phyloP scores from a whole-genome alignment of 1,140 invertebrate species.

The Cyphomyrmex costatus region DNA sequence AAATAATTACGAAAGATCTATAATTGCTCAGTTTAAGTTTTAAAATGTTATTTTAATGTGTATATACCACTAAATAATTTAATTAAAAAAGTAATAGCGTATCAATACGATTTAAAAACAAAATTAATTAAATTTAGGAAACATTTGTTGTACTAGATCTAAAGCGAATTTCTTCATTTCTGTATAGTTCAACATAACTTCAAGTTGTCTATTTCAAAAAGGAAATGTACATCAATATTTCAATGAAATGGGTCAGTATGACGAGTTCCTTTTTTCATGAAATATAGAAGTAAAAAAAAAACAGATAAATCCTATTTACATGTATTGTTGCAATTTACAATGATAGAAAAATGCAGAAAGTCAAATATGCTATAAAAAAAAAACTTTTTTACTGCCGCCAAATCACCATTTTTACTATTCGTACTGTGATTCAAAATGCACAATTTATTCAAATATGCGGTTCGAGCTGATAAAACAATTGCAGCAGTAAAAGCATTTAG shows the following conservation, averaged over 20 bases:
- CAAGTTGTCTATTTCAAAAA: constrained; percentile 15
- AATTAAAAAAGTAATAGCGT: neutral
- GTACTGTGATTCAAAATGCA: constrained; percentile 21
- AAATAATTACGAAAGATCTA: neutral
- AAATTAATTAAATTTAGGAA: neutral
- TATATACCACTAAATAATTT: neutral
- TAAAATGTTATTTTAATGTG: neutral
- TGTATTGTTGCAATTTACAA: constrained; percentile 11
- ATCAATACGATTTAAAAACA: neutral
- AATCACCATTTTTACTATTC: constrained; percentile 25
- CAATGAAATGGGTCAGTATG: constrained; percentile 33
- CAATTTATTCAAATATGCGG: constrained; percentile 45
- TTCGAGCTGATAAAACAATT: constrained; percentile 23
- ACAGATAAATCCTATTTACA: constrained; percentile 29
- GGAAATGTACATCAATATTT: constrained; percentile 40
- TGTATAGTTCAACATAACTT: neutral
- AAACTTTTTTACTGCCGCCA: neutral
- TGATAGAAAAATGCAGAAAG: constrained; percentile 35
- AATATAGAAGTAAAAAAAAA: constrained; percentile 3
- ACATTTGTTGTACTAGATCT: constrained; percentile 5
- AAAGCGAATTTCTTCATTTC: constrained; percentile 27
- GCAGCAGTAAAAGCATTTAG: constrained; percentile 5
- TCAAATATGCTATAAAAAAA: constrained; percentile 23
- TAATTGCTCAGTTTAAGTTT: neutral
- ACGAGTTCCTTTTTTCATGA: constrained; percentile 14